Evolutionary conservation across 2,113 vertebrate species (phyloP).

Genomic region (Chloropsis hardwickii): DNA sequence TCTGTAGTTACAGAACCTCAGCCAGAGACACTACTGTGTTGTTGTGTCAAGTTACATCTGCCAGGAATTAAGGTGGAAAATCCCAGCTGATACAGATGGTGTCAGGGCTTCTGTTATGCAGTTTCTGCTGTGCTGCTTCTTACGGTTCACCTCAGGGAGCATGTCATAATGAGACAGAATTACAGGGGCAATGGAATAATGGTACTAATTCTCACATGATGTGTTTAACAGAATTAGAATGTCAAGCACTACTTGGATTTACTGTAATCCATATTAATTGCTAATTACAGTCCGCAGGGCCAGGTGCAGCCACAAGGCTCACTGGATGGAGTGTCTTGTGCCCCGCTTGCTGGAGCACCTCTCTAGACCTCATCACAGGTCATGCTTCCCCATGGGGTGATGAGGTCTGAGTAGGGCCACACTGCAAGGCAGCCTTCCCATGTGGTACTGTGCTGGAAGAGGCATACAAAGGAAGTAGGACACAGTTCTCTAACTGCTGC

Average conservation of each 20-base stretch:
- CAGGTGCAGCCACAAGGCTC: not conserved
- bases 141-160: not conserved
- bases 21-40: not conserved
- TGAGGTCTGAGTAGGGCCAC: fast-evolving
- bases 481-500: not conserved
- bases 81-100: not conserved
- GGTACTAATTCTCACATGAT: not conserved
- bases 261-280: not conserved
- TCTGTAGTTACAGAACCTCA: not conserved
- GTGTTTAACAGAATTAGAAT: not conserved
- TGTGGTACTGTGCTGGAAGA: not conserved
- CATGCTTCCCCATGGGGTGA: fast-evolving
- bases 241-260: not conserved
- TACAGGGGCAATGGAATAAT: not conserved
- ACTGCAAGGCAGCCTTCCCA: not conserved
- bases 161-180: not conserved
- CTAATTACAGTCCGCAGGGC: not conserved
- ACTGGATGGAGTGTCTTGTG: not conserved
- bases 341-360: not conserved
- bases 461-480: not conserved
- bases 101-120: not conserved
- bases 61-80: not conserved
- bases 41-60: not conserved
- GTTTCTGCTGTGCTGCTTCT: not conserved
- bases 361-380: not conserved